Evolutionary conservation across 2,113 vertebrate species (phyloP).

Genomic region (Lycocorax pyrrhopterus): DNA sequence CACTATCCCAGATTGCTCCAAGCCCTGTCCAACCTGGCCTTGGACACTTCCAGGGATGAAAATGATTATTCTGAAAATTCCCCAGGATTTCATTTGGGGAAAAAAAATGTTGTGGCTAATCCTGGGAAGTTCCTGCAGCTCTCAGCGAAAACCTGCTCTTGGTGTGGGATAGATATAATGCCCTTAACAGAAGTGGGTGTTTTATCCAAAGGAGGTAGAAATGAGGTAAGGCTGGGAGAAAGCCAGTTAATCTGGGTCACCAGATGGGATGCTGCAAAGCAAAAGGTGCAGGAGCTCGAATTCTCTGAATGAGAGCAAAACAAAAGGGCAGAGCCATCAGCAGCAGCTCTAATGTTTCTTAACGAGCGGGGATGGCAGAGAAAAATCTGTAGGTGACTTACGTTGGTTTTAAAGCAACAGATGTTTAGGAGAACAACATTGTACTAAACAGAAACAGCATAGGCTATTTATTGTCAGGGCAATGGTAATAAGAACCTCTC

Average conservation of each 20-base stretch:
- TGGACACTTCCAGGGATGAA: not conserved
- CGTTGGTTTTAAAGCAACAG: not conserved
- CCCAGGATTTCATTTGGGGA: not conserved
- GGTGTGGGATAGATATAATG: not conserved
- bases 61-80: not conserved
- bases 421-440: not conserved
- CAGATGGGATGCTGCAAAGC: not conserved
- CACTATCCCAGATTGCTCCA: not conserved
- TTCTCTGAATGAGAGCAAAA: not conserved
- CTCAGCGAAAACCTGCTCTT: not conserved
- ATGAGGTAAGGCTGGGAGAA: not conserved
- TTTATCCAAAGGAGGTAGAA: not conserved
- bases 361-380: not conserved
- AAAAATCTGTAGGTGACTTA: not conserved
- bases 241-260: not conserved
- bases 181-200: not conserved
- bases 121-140: not conserved
- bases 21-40: fast-evolving
- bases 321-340: not conserved
- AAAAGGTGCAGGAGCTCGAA: not conserved
- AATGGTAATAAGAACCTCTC: not conserved
- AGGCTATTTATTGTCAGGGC: not conserved
- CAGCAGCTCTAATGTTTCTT: not conserved
- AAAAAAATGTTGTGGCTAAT: not conserved
- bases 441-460: not conserved